Evolutionary conservation across 2,888 invertebrate species (phyloP), one percentile per base, ranked within the genome.

Genomic region (Rhingia rostrata): DNA sequence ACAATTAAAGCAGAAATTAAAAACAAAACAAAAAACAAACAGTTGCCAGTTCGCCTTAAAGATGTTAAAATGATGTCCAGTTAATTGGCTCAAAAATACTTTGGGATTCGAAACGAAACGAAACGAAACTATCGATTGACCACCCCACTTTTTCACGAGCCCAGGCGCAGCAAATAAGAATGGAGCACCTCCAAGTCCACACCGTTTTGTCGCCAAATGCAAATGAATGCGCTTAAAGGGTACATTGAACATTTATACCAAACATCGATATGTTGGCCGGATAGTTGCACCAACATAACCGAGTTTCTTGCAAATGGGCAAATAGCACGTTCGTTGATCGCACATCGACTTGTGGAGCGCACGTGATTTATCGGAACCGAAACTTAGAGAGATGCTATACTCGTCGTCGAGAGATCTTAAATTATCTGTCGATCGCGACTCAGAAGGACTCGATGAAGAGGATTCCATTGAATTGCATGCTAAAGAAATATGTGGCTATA

Each of bases 401-500:
- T 69, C 78, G 61, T 73, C 41, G 63, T 73, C 41, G 63, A 73
- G 53, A 64, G 73, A 83, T 83, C 79, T 73, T 83, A 83, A 83
- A 83, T 83, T 83, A 83, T 83, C 83, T 83, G 83, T 83, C 83
- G 83, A 83, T 83, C 83, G 83, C 73, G 63, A 63, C 67, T 69
- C 54, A 78, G 73, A 79, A 67, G 78, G 72, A 83, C 63, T 83
- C 78, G 61, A 56, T 51, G 83, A 58, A 69, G 67, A 64, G 53
- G 43, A 84, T 84, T 84, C 84, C 69, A 39, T 70, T 80, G 84
- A 84, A 84, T 84, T 84, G 84, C 84, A 84, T 84, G 84, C 75
- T 70, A 75, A 75, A 60, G 60, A 84, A 80, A 80, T 72, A 72
- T 72, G 58, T 79, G 56, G 53, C 79, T 35, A 53, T 51, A 79